Conservation (phyloP, 2,797 vertebrate species). For the Psittacula echo region DNA sequence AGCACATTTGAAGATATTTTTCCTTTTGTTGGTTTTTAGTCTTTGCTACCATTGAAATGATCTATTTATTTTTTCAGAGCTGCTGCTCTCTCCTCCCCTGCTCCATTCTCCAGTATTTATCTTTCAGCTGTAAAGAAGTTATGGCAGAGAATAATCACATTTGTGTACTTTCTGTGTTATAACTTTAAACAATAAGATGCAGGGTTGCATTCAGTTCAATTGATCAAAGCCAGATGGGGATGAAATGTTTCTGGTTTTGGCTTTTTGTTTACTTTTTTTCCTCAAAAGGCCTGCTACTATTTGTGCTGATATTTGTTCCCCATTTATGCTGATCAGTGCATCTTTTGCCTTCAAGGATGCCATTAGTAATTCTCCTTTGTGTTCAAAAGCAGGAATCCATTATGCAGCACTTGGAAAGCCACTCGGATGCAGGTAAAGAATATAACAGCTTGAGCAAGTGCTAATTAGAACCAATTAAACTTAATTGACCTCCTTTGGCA, state of each 20-base stretch:
- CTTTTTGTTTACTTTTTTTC: background rate
- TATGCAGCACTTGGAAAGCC: constrained; percentile 59
- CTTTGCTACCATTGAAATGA: background rate
- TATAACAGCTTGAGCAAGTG: constrained; percentile 66
- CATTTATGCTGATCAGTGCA: constrained; percentile 56
- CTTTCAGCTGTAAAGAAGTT: constrained; percentile 1
- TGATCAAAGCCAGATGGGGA: constrained; percentile 37
- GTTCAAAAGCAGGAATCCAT: constrained; percentile 63
- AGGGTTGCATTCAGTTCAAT: constrained; percentile 42
- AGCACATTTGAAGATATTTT: background rate
- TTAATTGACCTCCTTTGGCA: constrained; percentile 72
- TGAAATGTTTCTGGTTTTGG: background rate
- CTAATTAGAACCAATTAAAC: constrained; percentile 73
- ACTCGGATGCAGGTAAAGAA: constrained; percentile 72
- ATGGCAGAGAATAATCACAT: constrained; percentile 2
- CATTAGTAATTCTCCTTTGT: constrained; percentile 58
- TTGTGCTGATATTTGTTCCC: constrained; percentile 32
- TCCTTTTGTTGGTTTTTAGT: background rate
- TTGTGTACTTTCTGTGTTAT: background rate
- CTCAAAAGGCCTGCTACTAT: constrained; percentile 6
- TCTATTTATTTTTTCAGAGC: background rate
- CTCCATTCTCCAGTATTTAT: background rate
- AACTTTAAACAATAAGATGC: constrained; percentile 23
- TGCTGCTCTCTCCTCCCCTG: background rate
- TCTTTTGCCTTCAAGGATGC: constrained; percentile 66